Conservation (phyloP, 2,888 invertebrate species). For the Tetropium fuscum region DNA sequence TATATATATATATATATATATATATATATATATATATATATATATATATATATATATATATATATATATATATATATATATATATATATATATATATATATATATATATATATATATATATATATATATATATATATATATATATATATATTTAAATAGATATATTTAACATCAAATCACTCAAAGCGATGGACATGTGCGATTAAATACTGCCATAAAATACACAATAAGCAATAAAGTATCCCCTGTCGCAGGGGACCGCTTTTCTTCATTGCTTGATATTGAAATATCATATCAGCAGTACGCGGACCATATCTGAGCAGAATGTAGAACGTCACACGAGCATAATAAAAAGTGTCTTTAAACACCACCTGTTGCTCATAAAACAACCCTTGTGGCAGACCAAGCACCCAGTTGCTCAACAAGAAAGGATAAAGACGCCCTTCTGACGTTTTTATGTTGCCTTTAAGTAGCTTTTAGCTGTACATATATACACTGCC, state of each 20-base stretch:
- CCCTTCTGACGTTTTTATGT: slow-evolving; percentile 16
- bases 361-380: slow-evolving; percentile 28
- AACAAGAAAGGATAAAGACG: slow-evolving; percentile 18
- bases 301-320: not conserved
- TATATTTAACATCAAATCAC: not conserved
- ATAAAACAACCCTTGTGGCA: slow-evolving; percentile 24
- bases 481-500: too few species aligned
- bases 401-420: slow-evolving; percentile 9
- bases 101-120: too few species aligned
- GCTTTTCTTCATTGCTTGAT: slow-evolving; percentile 23
- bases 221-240: slow-evolving; percentile 21
- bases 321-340: slow-evolving; percentile 15
- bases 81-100: too few species aligned
- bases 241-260: slow-evolving; percentile 11
- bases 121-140: too few species aligned
- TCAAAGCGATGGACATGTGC: not conserved
- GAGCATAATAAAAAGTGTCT: slow-evolving; percentile 25
- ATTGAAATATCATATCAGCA: slow-evolving; percentile 20
- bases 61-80: too few species aligned
- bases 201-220: slow-evolving; percentile 17
- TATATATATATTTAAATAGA: not conserved
- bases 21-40: too few species aligned
- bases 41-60: too few species aligned
- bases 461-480: slow-evolving; percentile 12
- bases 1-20: too few species aligned